phyloP scores from a whole-genome alignment of 2,113 vertebrate species.

The Paraplagusia blochii region DNA sequence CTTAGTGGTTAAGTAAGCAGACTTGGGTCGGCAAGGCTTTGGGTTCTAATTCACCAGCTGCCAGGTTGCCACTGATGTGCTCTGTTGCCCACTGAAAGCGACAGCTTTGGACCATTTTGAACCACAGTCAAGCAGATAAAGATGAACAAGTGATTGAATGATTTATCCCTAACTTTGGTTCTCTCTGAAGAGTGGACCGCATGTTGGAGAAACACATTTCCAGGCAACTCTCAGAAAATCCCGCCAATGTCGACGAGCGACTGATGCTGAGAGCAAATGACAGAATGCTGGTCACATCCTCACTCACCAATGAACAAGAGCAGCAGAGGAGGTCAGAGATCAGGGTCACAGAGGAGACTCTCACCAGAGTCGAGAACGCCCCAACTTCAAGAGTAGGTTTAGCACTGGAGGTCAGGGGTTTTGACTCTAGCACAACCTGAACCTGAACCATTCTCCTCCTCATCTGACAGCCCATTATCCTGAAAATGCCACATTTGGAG shows the following conservation, averaged over 20 bases:
- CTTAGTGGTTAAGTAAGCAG: too few species aligned
- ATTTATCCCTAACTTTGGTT: background rate
- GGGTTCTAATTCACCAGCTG: too few species aligned
- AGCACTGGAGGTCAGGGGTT: background rate
- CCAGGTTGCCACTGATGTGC: too few species aligned
- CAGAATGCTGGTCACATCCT: slow-evolving; percentile 1
- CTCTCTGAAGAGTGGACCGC: slow-evolving; percentile 31
- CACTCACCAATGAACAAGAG: slow-evolving; percentile 13
- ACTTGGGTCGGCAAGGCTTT: too few species aligned
- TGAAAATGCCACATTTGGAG: slow-evolving; percentile 56
- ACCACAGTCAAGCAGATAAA: too few species aligned
- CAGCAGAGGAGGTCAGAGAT: slow-evolving; percentile 11
- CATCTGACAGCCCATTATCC: slow-evolving; percentile 54
- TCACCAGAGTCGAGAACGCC: slow-evolving; percentile 18
- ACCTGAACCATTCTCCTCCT: background rate
- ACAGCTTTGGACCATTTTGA: too few species aligned
- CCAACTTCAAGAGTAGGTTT: slow-evolving; percentile 47
- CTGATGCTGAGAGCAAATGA: slow-evolving; percentile 6
- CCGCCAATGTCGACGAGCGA: slow-evolving; percentile 12
- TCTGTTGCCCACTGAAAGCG: too few species aligned
- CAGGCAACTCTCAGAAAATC: slow-evolving; percentile 27
- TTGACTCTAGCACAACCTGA: background rate
- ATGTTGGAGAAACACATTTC: slow-evolving; percentile 9
- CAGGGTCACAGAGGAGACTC: background rate
- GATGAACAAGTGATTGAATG: too few species aligned